phyloP scores from a whole-genome alignment of 35 echinoderm and acorn worm genomes.

The Heliocidaris erythrogramma region DNA sequence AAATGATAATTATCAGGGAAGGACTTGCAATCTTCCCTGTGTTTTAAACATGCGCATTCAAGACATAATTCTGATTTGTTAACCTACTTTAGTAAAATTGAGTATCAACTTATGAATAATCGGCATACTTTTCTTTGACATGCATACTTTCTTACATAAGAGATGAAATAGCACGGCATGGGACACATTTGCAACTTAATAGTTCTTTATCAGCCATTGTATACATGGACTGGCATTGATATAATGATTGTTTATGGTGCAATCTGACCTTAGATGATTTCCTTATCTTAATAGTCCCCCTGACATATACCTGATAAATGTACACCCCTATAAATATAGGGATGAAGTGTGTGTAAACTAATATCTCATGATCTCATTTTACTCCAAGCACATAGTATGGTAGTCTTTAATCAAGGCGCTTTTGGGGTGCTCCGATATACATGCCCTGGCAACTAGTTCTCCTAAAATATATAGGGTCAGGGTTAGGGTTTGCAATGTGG shows the following conservation, averaged over 20 bases:
- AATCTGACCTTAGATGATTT: background rate
- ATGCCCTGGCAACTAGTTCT: no score
- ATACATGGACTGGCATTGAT: background rate
- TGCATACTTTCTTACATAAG: background rate
- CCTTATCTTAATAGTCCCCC: background rate
- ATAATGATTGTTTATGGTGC: background rate
- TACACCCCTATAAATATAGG: background rate
- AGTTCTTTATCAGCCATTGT: background rate
- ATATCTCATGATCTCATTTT: background rate
- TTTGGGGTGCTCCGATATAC: no score
- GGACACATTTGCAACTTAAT: background rate
- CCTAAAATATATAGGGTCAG: no score
- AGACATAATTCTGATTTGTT: background rate
- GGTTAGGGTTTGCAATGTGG: no score
- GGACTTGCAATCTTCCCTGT: no score
- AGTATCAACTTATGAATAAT: background rate
- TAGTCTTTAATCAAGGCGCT: no score
- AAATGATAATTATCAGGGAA: no score
- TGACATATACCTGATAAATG: background rate
- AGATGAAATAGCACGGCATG: background rate
- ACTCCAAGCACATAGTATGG: background rate
- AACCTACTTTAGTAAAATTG: background rate
- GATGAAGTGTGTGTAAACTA: background rate
- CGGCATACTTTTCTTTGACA: background rate
- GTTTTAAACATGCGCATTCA: background rate